Evolutionary conservation across 1,140 invertebrate species (phyloP).

Genomic region (Aricia agestis): DNA sequence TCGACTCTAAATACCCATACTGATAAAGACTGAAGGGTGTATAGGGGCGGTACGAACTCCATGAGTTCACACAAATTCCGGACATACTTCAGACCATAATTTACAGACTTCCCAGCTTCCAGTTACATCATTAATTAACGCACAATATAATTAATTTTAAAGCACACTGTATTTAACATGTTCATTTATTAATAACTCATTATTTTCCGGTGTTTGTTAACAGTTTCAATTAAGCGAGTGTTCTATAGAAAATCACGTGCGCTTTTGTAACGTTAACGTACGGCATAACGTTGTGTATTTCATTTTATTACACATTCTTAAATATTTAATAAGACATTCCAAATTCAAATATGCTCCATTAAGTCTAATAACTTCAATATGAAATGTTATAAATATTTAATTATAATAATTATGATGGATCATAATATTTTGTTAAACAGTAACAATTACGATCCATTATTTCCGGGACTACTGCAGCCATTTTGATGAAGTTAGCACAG

Average conservation of each 20-base stretch:
- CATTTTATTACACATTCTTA: too few relatives aligned
- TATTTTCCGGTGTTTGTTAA: background rate
- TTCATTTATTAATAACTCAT: constrained; percentile 1
- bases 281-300: too few relatives aligned
- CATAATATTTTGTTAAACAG: too few relatives aligned
- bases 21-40: constrained; percentile 35
- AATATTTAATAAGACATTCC: too few relatives aligned
- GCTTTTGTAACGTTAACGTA: too few relatives aligned
- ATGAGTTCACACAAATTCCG: constrained; percentile 6
- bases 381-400: too few relatives aligned
- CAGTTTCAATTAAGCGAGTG: background rate
- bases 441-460: too few relatives aligned
- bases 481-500: too few relatives aligned
- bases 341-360: too few relatives aligned
- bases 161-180: background rate
- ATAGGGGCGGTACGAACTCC: constrained; percentile 23
- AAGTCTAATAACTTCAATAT: too few relatives aligned
- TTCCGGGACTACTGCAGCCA: too few relatives aligned
- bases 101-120: background rate
- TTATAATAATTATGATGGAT: too few relatives aligned
- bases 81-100: background rate
- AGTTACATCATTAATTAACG: background rate
- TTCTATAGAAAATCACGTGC: background rate
- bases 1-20: constrained; percentile 24
- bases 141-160: background rate